A percentile compares a stretch with the other conserved stretches of the same genome.
These are phyloP conservation scores for Rhinichthys klamathensis DNA, from an alignment of 2,113 vertebrate genomes.

Conservation along the genomic window DNA sequence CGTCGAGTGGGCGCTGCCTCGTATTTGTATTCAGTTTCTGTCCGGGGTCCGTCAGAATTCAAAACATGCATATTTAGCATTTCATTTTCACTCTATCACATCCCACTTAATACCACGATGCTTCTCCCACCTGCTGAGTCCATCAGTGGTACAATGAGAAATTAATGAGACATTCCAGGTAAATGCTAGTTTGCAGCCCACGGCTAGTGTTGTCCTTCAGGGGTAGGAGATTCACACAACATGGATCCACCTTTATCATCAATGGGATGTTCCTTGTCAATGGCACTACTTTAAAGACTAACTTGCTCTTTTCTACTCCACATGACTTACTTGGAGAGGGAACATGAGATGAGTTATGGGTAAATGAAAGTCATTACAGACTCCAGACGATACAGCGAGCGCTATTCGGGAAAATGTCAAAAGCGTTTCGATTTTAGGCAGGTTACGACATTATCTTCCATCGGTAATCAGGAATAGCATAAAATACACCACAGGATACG, in stretches of 20 bases:
- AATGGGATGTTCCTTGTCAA: slow-evolving; percentile 20
- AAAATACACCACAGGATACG: slow-evolving; percentile 72
- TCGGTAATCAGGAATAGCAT: slow-evolving; percentile 77
- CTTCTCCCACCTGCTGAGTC: slow-evolving; percentile 40
- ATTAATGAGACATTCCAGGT: slow-evolving; percentile 35
- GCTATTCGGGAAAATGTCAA: slow-evolving; percentile 27
- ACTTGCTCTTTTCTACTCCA: not conserved
- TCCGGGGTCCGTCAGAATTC: slow-evolving; percentile 35
- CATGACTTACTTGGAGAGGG: not conserved
- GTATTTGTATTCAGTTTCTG: slow-evolving; percentile 35
- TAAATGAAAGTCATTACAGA: slow-evolving; percentile 27
- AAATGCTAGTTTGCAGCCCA: slow-evolving; percentile 18
- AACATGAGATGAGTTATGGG: slow-evolving; percentile 14
- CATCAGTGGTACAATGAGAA: slow-evolving; percentile 28
- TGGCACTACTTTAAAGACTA: not conserved
- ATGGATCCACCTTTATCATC: slow-evolving; percentile 30
- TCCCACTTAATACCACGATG: slow-evolving; percentile 23
- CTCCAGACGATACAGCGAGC: not conserved
- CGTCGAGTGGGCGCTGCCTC: not conserved
- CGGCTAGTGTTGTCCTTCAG: slow-evolving; percentile 10
- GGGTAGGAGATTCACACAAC: not conserved
- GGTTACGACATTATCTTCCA: slow-evolving; percentile 71
- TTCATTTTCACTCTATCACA: slow-evolving; percentile 24
- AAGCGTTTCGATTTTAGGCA: slow-evolving; percentile 67
- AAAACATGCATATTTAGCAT: slow-evolving; percentile 31